Percentiles rank a stretch among this genome's conserved stretches.
phyloP scores from a whole-genome alignment of 2,888 invertebrate genomes.

The Pyrocoelia pectoralis region DNA sequence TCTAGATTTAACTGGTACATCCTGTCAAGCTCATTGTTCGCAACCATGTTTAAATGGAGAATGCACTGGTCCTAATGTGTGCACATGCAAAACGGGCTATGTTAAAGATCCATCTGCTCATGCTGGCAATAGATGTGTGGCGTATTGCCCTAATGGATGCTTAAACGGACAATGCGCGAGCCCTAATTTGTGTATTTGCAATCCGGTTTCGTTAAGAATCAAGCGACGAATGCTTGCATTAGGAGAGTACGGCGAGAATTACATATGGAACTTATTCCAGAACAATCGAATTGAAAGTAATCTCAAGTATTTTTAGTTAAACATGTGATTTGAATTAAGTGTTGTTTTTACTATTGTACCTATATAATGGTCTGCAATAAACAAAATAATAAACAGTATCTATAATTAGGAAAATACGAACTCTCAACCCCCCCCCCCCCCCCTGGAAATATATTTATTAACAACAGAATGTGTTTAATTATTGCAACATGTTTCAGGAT shows the following conservation, averaged over 20 bases:
- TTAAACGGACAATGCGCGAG: conserved; percentile 76
- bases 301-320: too few species aligned
- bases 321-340: too few species aligned
- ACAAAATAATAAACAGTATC: too few species aligned
- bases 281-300: conserved; percentile 36
- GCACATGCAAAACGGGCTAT: conserved; percentile 60
- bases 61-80: conserved; percentile 57
- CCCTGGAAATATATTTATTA: too few species aligned
- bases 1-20: conserved; percentile 51
- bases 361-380: too few species aligned
- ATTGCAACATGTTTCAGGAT: too few species aligned
- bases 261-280: conserved; percentile 55
- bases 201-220: conserved; percentile 73
- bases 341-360: too few species aligned
- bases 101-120: conserved; percentile 49
- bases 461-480: too few species aligned
- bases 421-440: too few species aligned
- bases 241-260: conserved; percentile 60
- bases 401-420: too few species aligned
- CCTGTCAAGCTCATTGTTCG: conserved; percentile 59
- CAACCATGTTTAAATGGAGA: conserved; percentile 65
- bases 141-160: conserved; percentile 74
- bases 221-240: conserved; percentile 71
- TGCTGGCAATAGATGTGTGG: conserved; percentile 59
- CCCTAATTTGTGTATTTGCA: conserved; percentile 78